Conservation (phyloP, 2,888 invertebrate genomes). For the Lycophotia porphyrea region DNA sequence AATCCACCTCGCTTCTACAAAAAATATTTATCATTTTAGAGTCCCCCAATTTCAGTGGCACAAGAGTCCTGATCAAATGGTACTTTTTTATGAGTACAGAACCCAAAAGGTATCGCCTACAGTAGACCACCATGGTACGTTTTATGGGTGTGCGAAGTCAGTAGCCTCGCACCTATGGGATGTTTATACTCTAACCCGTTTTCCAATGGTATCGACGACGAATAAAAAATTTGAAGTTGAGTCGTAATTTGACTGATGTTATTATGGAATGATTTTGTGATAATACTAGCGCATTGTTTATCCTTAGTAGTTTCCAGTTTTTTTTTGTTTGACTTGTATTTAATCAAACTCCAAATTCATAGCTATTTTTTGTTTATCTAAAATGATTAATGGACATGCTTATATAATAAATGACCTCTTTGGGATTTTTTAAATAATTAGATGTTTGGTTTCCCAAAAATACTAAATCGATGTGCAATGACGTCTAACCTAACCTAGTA, state of each 20-base stretch:
- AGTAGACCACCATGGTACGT: constrained; percentile 77
- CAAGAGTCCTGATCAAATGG: constrained; percentile 37
- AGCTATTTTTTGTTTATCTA: background rate
- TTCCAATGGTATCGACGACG: constrained; percentile 43
- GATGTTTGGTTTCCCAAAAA: background rate
- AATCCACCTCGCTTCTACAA: background rate
- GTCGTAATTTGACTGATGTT: background rate
- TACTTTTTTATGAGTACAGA: constrained; percentile 56
- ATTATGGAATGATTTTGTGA: background rate
- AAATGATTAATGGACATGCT: background rate
- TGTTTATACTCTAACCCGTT: constrained; percentile 55
- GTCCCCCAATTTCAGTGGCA: constrained; percentile 32
- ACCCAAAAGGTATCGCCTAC: constrained; percentile 45
- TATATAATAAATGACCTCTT: background rate
- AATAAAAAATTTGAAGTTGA: constrained; percentile 10
- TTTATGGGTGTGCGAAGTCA: constrained; percentile 80
- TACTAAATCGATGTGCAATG: background rate
- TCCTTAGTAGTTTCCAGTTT: background rate
- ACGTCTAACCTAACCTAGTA: no score
- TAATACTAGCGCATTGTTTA: background rate
- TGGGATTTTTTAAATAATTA: background rate
- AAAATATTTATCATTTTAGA: constrained; percentile 8
- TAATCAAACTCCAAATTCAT: background rate
- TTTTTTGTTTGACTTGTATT: background rate
- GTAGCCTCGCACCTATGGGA: constrained; percentile 77